These are phyloP conservation scores for Myrmecophaga tridactyla DNA, from an alignment of 2,113 vertebrate genomes.

Conservation along the genomic window DNA sequence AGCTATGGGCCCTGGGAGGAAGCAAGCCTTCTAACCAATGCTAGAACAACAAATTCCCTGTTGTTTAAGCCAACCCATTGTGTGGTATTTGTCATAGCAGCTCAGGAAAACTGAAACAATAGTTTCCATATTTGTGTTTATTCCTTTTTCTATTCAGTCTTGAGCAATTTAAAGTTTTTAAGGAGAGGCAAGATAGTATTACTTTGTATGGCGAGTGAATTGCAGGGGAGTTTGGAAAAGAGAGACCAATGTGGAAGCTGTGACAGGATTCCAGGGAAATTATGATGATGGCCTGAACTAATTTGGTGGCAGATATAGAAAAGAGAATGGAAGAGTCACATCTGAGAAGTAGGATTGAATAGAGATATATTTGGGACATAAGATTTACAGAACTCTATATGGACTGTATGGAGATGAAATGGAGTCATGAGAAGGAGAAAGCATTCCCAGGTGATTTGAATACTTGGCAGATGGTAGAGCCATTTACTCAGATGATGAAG, in stretches of 20 bases:
- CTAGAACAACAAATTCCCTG: too few relatives aligned
- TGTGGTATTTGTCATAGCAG: too few relatives aligned
- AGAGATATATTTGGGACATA: not conserved
- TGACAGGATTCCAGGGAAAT: not conserved
- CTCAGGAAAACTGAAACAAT: too few relatives aligned
- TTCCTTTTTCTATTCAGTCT: not conserved
- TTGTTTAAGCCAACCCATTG: too few relatives aligned
- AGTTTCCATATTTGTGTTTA: not conserved
- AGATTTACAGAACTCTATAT: not conserved
- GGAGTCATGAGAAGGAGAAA: not conserved
- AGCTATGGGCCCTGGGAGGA: too few relatives aligned
- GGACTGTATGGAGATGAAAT: not conserved
- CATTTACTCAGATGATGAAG: not conserved
- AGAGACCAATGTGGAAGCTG: not conserved
- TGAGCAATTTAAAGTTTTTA: not conserved
- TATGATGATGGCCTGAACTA: not conserved
- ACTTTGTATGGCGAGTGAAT: not conserved
- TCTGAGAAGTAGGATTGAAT: not conserved
- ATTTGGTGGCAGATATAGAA: not conserved
- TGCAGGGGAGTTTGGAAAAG: not conserved
- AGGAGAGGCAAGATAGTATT: not conserved
- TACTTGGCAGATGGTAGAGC: not conserved
- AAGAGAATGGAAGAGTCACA: not conserved
- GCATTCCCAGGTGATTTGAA: not conserved
- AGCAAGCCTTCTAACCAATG: too few relatives aligned